Base-by-base conservation (phyloP, 1,140 invertebrate species). In the Choristoneura fumiferana region DNA sequence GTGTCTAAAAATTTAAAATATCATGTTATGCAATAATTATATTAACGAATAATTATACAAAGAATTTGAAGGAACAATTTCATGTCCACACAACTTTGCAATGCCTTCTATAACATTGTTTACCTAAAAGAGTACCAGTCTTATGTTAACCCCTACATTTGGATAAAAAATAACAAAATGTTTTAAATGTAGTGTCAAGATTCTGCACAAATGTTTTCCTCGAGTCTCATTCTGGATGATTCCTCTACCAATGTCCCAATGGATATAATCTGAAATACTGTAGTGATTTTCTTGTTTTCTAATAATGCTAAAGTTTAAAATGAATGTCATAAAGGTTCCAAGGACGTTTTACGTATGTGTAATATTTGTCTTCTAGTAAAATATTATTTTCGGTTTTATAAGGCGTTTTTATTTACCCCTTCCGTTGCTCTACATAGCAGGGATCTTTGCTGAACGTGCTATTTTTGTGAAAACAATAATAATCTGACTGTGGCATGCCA, bases 361-460 rank as follows among this genome's bases (percentile, higher is more conserved):
- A 81, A 81, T 86, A 78, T 73, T 84, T 78, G 67, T 82, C 82
- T 82, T 80, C 73, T 84, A 86, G 83, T 86, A 86, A 86, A 81
- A 84, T 82, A 79, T 83, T 83, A 82, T 86, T 86, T 83, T 86
- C 76, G 71, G 79, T 86, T 86, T 78, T 64, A 78, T n/a, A 64
- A 57, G 61, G 73, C 73, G 67, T 83, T 83, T 81, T 77, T 62
- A 36, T 63, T 57, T 17, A n/a, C n/a, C 15, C 10, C 8, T 52
- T 22, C 22, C 22, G 6, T 29, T 6, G 22, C 6, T 3, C 2
- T 29, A 3, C 6, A 29, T 29, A 29, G n/a, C n/a, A n/a, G n/a
- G n/a, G n/a, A n/a, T n/a, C n/a, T n/a, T n/a, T n/a, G n/a, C n/a
- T n/a, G n/a, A n/a, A n/a, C n/a, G n/a, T n/a, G n/a, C n/a, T n/a